These are phyloP conservation scores for Ceuthmochares aereus DNA, from an alignment of 2,113 vertebrate genomes.

Conservation along the genomic window DNA sequence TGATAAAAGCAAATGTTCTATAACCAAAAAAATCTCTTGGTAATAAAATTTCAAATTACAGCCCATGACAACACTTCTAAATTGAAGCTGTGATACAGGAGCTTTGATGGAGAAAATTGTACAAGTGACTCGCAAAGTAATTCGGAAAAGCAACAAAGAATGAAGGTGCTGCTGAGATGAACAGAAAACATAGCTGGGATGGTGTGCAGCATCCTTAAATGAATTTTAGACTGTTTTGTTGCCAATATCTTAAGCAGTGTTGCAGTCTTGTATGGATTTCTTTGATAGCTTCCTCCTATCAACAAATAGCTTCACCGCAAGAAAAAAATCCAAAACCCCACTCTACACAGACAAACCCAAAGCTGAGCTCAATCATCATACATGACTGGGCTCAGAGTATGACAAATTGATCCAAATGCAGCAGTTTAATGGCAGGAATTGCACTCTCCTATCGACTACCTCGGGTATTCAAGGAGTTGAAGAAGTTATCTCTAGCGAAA, in stretches of 20 bases:
- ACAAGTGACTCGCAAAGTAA: conserved; percentile 57
- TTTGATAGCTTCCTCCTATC: conserved; percentile 7
- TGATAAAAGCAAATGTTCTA: conserved; percentile 75
- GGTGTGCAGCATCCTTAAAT: conserved; percentile 45
- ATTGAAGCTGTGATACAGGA: conserved; percentile 68
- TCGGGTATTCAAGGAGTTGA: not conserved
- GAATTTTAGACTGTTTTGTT: conserved; percentile 41
- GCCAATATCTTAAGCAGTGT: conserved; percentile 38
- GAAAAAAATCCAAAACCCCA: not conserved
- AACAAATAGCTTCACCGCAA: conserved; percentile 1
- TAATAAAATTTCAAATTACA: conserved; percentile 74
- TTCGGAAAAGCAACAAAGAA: conserved; percentile 64
- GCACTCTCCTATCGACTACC: not conserved
- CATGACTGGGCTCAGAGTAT: not conserved
- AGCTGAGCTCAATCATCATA: not conserved
- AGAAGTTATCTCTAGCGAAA: not conserved
- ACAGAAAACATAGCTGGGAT: conserved; percentile 53
- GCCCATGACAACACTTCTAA: conserved; percentile 68
- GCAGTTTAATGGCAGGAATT: not conserved
- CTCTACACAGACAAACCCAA: not conserved
- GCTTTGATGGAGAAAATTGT: conserved; percentile 73
- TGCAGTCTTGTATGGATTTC: conserved; percentile 31
- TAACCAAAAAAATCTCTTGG: conserved; percentile 70
- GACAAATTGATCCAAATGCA: not conserved
- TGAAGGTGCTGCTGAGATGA: conserved; percentile 56